Evolutionary conservation across 2,113 vertebrate species (phyloP).

Genomic region (Triplophysa rosa): DNA sequence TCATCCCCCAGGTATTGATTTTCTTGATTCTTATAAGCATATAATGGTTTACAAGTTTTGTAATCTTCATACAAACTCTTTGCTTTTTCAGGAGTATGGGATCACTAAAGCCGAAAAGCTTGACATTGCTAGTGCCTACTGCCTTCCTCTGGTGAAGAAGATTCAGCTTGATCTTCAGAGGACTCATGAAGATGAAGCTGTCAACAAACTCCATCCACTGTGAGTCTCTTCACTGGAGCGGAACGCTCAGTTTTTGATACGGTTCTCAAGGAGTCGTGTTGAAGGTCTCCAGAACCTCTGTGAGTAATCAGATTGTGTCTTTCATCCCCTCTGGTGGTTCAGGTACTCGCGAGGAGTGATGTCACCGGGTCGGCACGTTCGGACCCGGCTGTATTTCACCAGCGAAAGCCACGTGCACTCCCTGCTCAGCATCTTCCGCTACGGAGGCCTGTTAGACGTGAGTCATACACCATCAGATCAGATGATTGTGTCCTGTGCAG

Average conservation of each 20-base stretch:
- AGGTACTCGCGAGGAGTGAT: constrained; percentile 97
- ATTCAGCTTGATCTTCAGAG: constrained; percentile 96
- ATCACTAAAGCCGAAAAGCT: constrained; percentile 92
- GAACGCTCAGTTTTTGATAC: not conserved
- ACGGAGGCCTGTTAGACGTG: constrained; percentile 92
- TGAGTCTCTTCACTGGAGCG: constrained; percentile 57
- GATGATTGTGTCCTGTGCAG: not conserved
- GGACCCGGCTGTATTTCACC: constrained; percentile 96
- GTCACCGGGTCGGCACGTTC: constrained; percentile 93
- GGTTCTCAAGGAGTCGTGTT: not conserved
- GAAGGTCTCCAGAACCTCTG: constrained; percentile 27
- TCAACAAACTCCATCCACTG: constrained; percentile 97
- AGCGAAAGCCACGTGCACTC: constrained; percentile 98
- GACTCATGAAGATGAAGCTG: constrained; percentile 96
- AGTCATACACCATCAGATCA: constrained; percentile 46
- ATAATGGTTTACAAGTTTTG: not conserved
- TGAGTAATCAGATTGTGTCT: constrained; percentile 51
- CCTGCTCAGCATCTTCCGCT: constrained; percentile 93
- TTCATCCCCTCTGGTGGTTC: constrained; percentile 53
- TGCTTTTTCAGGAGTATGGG: constrained; percentile 85
- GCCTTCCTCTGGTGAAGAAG: constrained; percentile 93
- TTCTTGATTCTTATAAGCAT: not conserved
- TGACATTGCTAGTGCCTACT: constrained; percentile 95
- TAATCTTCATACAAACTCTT: not conserved
- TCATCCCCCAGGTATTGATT: constrained; percentile 89